Conservation (phyloP, 2,113 vertebrate genomes). For the Pygoscelis adeliae region DNA sequence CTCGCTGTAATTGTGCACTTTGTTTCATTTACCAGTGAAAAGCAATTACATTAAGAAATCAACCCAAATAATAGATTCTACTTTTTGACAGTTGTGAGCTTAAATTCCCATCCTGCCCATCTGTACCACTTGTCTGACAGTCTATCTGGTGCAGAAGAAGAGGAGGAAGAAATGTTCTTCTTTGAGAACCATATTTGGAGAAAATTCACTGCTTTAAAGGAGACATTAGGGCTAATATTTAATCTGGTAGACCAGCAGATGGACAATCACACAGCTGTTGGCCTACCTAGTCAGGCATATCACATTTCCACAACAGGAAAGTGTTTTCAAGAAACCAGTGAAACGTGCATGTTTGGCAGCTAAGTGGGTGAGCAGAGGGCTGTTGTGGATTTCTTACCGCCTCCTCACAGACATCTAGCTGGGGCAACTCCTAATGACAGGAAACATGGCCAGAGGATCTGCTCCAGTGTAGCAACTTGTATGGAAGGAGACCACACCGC, state of each 20-base stretch:
- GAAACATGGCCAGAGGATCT: background rate
- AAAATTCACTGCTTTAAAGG: background rate
- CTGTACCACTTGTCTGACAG: background rate
- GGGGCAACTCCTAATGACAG: background rate
- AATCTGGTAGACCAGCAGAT: background rate
- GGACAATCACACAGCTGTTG: background rate
- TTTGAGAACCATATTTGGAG: background rate
- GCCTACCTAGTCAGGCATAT: background rate
- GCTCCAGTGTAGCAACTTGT: background rate
- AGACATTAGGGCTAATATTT: background rate
- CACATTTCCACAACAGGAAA: background rate
- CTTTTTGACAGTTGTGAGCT: background rate
- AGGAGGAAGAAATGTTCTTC: background rate
- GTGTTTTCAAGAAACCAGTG: background rate
- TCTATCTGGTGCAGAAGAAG: background rate
- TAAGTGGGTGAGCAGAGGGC: background rate
- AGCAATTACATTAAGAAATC: background rate
- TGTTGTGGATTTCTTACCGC: background rate
- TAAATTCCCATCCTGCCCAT: background rate
- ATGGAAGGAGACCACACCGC: background rate
- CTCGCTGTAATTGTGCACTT: background rate
- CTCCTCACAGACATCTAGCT: background rate
- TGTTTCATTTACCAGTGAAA: background rate
- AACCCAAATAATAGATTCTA: background rate
- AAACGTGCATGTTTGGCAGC: background rate